These are phyloP conservation scores for Apocrypta bakeri DNA, from an alignment of 1,140 invertebrate genomes.

Conservation along the genomic window DNA sequence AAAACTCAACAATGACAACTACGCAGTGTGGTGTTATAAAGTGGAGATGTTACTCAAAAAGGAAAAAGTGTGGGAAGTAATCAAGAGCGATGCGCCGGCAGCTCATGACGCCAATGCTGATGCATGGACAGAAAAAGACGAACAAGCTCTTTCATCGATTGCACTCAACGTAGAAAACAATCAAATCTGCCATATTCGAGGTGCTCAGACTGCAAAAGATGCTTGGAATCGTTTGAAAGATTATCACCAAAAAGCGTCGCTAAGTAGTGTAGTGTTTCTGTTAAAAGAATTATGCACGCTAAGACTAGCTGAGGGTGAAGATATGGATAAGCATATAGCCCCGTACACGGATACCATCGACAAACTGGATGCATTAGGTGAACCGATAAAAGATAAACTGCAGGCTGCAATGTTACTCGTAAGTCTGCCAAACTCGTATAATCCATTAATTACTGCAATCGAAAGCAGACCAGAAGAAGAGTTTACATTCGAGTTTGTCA, in stretches of 20 bases:
- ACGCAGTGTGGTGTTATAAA: constrained; percentile 45
- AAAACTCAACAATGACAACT: constrained; percentile 44
- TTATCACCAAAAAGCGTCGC: constrained; percentile 44
- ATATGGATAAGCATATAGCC: constrained; percentile 18
- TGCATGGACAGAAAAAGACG: no score
- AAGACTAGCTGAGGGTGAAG: not conserved
- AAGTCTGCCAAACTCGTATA: constrained; percentile 50
- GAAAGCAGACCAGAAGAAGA: constrained; percentile 46
- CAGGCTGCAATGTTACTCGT: constrained; percentile 46
- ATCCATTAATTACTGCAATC: constrained; percentile 39
- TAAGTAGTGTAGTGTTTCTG: constrained; percentile 17
- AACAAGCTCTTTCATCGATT: no score
- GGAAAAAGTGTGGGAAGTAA: constrained; percentile 47
- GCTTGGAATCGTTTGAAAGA: constrained; percentile 44
- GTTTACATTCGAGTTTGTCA: not conserved
- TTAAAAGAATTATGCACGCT: constrained; percentile 15
- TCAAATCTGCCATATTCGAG: constrained; percentile 40
- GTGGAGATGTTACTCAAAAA: constrained; percentile 50
- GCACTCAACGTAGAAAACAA: constrained; percentile 47
- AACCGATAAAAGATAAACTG: constrained; percentile 38
- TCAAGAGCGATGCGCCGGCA: not conserved
- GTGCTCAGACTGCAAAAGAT: constrained; percentile 37
- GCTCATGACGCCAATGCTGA: no score
- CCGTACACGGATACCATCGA: not conserved
- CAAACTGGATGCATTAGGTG: constrained; percentile 20